Base-by-base conservation (phyloP, 1,140 invertebrate species). In the Drosophila leontia region DNA sequence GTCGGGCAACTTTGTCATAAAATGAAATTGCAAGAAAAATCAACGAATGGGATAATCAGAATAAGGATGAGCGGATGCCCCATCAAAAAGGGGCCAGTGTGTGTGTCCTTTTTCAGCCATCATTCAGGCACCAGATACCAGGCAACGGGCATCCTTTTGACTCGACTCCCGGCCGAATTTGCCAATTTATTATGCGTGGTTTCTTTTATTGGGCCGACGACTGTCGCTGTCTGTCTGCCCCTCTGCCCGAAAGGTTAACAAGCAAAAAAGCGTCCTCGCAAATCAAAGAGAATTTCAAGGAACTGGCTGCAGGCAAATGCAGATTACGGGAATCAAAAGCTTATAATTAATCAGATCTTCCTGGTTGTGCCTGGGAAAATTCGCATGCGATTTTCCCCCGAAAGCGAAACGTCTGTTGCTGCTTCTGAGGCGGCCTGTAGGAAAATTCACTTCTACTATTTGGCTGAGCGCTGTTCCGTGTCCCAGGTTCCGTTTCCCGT, bases 1-100 rank as follows among this genome's bases (percentile, higher is more conserved):
- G 76, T 61, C 72, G 74, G 71, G 65, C 53, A 83, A 87, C 77
- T 87, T 87, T 80, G 75, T 78, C 84, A 81, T 80, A 83, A 88
- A 84, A 67, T 68, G 60, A 81, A 90, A 85, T 85, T 81, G 81
- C 77, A 77, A 75, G 81, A 65, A 72, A 82, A 69, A 80, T 74
- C 70, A 74, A 60, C 70, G 70, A 32, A 60, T 74, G 69, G 70
- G 56, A 74, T 72, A 74, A 74, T 74, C 70, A 74, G 68, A 72
- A 74, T 74, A 72, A 71, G 69, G 69, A 35, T 32, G 29, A 41
- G 26, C 42, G 32, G 63, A 63, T 71, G 68, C n/a, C 44, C 67
- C 69, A 72, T 72, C 69, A 70, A 83, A 74, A 75, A 78, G 71
- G 80, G 65, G 72, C 74, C 63, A 80, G 67, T 70, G 65, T 19